A percentile compares a stretch with the other conserved stretches of the same genome.
Conservation (phyloP, 2,888 invertebrate species). For the Scotopteryx bipunctaria region DNA sequence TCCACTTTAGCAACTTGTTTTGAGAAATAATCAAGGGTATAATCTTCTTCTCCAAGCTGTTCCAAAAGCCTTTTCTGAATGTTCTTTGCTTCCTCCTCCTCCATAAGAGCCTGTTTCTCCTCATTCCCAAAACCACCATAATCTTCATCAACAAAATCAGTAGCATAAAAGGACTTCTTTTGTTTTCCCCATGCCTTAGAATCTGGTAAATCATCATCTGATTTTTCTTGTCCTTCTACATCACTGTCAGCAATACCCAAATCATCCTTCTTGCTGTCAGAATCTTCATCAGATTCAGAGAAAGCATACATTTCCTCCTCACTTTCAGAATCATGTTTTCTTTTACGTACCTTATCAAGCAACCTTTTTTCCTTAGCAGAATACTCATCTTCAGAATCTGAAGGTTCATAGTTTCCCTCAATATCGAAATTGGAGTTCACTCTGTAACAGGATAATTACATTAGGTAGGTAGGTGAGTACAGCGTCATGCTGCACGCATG, state of each 20-base stretch:
- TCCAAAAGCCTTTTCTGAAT: slow-evolving; percentile 90
- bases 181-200: slow-evolving; percentile 95
- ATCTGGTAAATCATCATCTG: slow-evolving; percentile 89
- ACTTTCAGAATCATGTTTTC: slow-evolving; percentile 79
- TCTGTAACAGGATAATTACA: slow-evolving; percentile 55
- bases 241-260: slow-evolving; percentile 86
- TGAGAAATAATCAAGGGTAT: slow-evolving; percentile 84
- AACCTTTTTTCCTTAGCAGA: slow-evolving; percentile 85
- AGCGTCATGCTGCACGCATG: not conserved
- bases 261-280: slow-evolving; percentile 73
- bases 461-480: too few relatives aligned
- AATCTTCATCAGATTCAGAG: slow-evolving; percentile 73
- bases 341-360: slow-evolving; percentile 83
- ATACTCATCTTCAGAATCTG: slow-evolving; percentile 89
- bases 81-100: slow-evolving; percentile 92
- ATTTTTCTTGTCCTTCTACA: slow-evolving; percentile 88
- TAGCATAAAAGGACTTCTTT: slow-evolving; percentile 90
- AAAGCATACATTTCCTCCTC: slow-evolving; percentile 87
- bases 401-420: slow-evolving; percentile 84
- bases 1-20: slow-evolving; percentile 65
- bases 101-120: slow-evolving; percentile 88
- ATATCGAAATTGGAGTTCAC: slow-evolving; percentile 67
- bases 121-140: slow-evolving; percentile 88
- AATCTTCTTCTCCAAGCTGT: slow-evolving; percentile 91
- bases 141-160: slow-evolving; percentile 95